phyloP scores from a whole-genome alignment of 2,113 vertebrate genomes.

The Psophia crepitans region DNA sequence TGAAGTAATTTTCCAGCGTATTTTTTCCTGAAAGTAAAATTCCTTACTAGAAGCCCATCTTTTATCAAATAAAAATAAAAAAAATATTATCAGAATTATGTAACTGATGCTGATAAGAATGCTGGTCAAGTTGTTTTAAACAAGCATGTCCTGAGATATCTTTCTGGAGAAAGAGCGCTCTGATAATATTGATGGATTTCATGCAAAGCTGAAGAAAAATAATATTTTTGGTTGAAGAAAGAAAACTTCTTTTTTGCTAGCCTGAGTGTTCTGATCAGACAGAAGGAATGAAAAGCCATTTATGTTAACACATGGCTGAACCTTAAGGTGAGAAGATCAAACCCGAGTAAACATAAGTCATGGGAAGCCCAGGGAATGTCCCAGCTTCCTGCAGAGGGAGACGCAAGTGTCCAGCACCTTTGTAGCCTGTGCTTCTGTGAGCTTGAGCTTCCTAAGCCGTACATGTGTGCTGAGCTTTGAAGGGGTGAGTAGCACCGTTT shows the following conservation, averaged over 20 bases:
- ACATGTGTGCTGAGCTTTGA: neutral
- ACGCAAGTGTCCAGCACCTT: neutral
- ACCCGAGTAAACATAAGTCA: neutral
- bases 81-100: neutral
- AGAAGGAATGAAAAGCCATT: neutral
- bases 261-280: neutral
- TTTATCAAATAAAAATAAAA: neutral
- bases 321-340: neutral
- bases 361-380: neutral
- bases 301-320: neutral
- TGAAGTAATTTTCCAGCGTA: neutral
- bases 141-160: neutral
- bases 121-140: neutral
- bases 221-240: neutral
- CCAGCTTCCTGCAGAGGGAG: neutral
- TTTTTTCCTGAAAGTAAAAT: neutral
- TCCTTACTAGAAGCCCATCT: neutral
- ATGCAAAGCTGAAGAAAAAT: neutral
- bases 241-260: neutral
- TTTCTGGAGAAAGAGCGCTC: neutral
- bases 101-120: neutral
- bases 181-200: neutral
- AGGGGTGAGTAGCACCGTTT: neutral
- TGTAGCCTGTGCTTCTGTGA: neutral
- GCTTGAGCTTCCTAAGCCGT: neutral